Percentiles rank a stretch among this genome's conserved stretches.
These are phyloP conservation scores for Drosophila punjabiensis DNA, from an alignment of 1,140 invertebrate genomes.

Conservation along the genomic window DNA sequence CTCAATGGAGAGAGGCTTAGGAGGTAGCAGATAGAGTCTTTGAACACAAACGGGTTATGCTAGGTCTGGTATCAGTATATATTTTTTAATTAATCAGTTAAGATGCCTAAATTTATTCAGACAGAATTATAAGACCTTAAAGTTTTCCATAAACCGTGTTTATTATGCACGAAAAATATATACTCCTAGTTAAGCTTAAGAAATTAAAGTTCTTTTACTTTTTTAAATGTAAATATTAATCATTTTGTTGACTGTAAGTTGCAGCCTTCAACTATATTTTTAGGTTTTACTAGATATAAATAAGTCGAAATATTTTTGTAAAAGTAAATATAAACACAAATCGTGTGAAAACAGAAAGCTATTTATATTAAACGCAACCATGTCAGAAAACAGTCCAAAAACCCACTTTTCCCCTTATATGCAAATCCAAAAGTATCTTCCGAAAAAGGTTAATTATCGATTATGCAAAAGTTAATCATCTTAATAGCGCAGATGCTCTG, in stretches of 20 bases:
- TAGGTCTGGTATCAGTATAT: background rate
- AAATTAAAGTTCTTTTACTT: too few species aligned
- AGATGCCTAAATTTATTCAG: background rate
- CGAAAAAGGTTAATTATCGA: slow-evolving; percentile 31
- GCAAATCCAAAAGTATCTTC: slow-evolving; percentile 3
- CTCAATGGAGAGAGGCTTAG: background rate
- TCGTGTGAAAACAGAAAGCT: background rate
- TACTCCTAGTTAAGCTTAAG: background rate
- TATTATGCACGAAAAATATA: background rate
- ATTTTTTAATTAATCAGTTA: background rate
- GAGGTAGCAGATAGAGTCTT: background rate
- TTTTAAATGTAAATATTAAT: background rate
- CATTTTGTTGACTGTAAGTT: background rate
- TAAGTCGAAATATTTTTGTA: background rate
- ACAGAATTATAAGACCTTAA: background rate
- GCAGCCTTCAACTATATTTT: background rate
- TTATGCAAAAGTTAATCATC: slow-evolving; percentile 78
- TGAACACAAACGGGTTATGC: slow-evolving; percentile 9
- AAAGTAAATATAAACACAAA: background rate
- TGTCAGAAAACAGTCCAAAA: background rate
- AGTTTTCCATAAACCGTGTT: too few species aligned
- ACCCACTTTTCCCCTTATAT: background rate
- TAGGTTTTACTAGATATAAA: background rate
- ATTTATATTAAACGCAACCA: too few species aligned
- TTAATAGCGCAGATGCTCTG: slow-evolving; percentile 50